phyloP scores from a whole-genome alignment of 37 sponge, comb jelly and placozoan genomes.

The Trichoplax adhaerens region DNA sequence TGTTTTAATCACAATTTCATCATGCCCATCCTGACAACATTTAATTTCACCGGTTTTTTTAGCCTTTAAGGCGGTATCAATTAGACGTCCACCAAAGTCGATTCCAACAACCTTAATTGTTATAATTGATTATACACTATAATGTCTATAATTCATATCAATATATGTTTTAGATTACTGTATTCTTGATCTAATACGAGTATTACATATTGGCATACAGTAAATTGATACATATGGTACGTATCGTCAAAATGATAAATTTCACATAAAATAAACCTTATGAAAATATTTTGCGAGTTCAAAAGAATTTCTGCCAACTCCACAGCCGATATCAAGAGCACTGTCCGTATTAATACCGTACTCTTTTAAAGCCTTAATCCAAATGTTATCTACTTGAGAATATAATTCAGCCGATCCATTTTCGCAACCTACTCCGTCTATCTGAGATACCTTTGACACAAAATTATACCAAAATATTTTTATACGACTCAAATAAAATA shows the following conservation, averaged over 20 bases:
- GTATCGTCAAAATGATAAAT: background rate
- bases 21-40: background rate
- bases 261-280: conserved; percentile 8
- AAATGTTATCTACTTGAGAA: background rate
- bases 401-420: conserved; percentile 7
- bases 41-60: conserved; percentile 22
- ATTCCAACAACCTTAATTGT: conserved; percentile 46
- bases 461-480: too few species aligned
- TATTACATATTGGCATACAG: background rate
- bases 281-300: conserved; percentile 30
- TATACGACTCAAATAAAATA: too few species aligned
- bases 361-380: background rate
- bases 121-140: too few species aligned
- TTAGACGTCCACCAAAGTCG: conserved; percentile 55
- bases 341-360: background rate
- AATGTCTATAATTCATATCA: too few species aligned
- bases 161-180: too few species aligned
- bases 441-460: conserved; percentile 11
- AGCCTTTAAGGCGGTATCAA: conserved; percentile 35
- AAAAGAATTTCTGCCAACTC: conserved; percentile 31
- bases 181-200: too few species aligned
- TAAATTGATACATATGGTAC: background rate
- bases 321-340: conserved; percentile 47
- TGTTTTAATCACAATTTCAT: background rate
- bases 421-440: conserved; percentile 17